Percentiles rank a stretch among this genome's conserved stretches.
Evolutionary conservation across 2,888 invertebrate genomes (phyloP).

Genomic region (Drosophila paracracens): DNA sequence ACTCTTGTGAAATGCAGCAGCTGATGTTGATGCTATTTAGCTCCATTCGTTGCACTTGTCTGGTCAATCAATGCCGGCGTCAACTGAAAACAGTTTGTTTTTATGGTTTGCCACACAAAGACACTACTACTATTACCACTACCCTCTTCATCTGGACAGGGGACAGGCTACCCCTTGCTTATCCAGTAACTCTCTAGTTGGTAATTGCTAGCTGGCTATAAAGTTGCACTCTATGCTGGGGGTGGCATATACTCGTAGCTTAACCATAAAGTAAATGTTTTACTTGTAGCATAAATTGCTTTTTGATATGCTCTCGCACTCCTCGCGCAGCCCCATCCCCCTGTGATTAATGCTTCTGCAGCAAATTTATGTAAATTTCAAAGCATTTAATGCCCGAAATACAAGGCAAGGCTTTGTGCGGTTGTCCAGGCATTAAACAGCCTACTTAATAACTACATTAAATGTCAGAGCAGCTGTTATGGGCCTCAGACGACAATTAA

Average conservation of each 20-base stretch:
- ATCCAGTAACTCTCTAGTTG: slow-evolving; percentile 31
- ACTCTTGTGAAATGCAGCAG: slow-evolving; percentile 68
- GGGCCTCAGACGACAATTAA: slow-evolving; percentile 69
- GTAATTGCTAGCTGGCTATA: slow-evolving; percentile 72
- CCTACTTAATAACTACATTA: slow-evolving; percentile 63
- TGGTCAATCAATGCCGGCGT: slow-evolving; percentile 75
- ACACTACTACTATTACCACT: slow-evolving; percentile 46
- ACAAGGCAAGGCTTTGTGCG: slow-evolving; percentile 36
- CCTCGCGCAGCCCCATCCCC: neutral
- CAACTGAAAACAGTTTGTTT: slow-evolving; percentile 73
- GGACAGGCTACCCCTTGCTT: neutral
- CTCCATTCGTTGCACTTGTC: slow-evolving; percentile 76
- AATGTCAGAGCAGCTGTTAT: slow-evolving; percentile 41
- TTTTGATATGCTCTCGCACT: slow-evolving; percentile 44
- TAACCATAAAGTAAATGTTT: slow-evolving; percentile 68
- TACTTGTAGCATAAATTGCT: slow-evolving; percentile 71
- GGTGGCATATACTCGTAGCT: slow-evolving; percentile 7
- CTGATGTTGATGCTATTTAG: slow-evolving; percentile 65
- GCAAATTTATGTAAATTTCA: slow-evolving; percentile 62
- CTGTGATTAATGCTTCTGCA: slow-evolving; percentile 9
- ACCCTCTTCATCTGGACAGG: neutral
- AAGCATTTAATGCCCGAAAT: slow-evolving; percentile 37
- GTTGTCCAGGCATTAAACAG: slow-evolving; percentile 51
- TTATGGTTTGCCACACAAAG: slow-evolving; percentile 72
- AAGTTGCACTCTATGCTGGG: slow-evolving; percentile 52